Percentiles rank a stretch among this genome's conserved stretches.
phyloP scores from a whole-genome alignment of 2,888 invertebrate genomes.

The Apamea anceps region DNA sequence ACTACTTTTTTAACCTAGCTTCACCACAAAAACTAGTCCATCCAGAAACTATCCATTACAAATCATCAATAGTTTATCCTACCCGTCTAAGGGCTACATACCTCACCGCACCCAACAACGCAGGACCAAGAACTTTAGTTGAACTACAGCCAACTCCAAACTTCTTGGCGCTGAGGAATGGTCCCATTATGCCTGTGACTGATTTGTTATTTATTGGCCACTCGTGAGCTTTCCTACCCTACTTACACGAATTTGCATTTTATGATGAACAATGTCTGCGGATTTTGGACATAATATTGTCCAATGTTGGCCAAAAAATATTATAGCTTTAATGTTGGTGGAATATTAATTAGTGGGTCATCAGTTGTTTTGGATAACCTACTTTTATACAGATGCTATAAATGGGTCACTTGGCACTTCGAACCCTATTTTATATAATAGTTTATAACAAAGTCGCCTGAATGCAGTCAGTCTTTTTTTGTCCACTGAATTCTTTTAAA shows the following conservation, averaged over 20 bases:
- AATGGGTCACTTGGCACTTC: slow-evolving; percentile 24
- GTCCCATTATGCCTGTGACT: slow-evolving; percentile 86
- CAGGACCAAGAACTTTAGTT: slow-evolving; percentile 78
- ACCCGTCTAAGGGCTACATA: slow-evolving; percentile 48
- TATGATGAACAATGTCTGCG: slow-evolving; percentile 65
- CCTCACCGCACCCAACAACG: slow-evolving; percentile 45
- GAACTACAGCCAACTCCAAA: slow-evolving; percentile 84
- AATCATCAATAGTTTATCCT: neutral
- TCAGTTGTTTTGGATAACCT: slow-evolving; percentile 19
- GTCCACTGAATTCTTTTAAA: no score
- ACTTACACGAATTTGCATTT: slow-evolving; percentile 69
- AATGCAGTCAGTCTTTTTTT: no score
- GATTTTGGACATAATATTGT: slow-evolving; percentile 63
- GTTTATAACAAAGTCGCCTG: neutral
- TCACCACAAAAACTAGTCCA: neutral
- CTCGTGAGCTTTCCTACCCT: slow-evolving; percentile 78
- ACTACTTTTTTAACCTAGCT: neutral
- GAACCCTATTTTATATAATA: neutral
- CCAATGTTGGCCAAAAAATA: slow-evolving; percentile 58
- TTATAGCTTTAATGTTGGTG: slow-evolving; percentile 51
- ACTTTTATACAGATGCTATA: slow-evolving; percentile 14
- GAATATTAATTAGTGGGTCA: slow-evolving; percentile 58
- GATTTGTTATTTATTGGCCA: slow-evolving; percentile 87
- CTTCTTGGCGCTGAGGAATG: slow-evolving; percentile 84
- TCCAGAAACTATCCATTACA: neutral